Evolutionary conservation across 2,113 vertebrate species (phyloP), one percentile per base, ranked within the genome.

Genomic region (Oryzias celebensis): DNA sequence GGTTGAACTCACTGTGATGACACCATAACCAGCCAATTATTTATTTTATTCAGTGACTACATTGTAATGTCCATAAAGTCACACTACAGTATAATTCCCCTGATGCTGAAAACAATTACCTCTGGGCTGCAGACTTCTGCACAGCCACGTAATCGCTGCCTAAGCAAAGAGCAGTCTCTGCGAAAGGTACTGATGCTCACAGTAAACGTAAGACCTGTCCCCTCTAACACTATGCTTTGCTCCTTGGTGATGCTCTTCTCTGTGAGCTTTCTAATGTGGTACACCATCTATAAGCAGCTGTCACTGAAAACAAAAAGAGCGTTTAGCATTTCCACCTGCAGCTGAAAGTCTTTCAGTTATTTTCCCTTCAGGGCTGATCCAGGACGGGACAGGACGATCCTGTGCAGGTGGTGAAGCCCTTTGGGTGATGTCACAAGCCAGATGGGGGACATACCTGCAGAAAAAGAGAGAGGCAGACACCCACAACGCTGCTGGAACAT

Each of bases 61-160:
- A 18, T n/a, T 47, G n/a, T 18, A 36, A 36, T 26, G 10, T 42
- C 0, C 20, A 51, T 18, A 1, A 43, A 48, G 47, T 43, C 31
- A 43, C 47, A n/a, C 13, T 16, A 51, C 49, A 52, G 49, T 62
- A 24, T 49, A 20, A 62, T 52, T 61, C 42, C 61, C 14, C 5
- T 23, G 8, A 16, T 53, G 49, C 28, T 63, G 52, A 53, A 54
- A 41, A 64, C 42, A 54, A 56, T 56, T 15, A 68, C 42, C 70
- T 4, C 14, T 44, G 5, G 46, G 24, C 46, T 42, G 24, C n/a
- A 53, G 42, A 6, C 61, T 41, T 50, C 46, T 23, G 12, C 18
- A 41, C 53, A 45, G n/a, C 28, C 16, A 53, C 5, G 7, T 45
- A 56, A 64, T 59, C 13, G 1, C 2, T n/a, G 20, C 48, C 48